Evolutionary conservation across 2,113 vertebrate genomes (phyloP), one percentile per base, ranked within the genome.

Genomic region (Phocoena sinus): DNA sequence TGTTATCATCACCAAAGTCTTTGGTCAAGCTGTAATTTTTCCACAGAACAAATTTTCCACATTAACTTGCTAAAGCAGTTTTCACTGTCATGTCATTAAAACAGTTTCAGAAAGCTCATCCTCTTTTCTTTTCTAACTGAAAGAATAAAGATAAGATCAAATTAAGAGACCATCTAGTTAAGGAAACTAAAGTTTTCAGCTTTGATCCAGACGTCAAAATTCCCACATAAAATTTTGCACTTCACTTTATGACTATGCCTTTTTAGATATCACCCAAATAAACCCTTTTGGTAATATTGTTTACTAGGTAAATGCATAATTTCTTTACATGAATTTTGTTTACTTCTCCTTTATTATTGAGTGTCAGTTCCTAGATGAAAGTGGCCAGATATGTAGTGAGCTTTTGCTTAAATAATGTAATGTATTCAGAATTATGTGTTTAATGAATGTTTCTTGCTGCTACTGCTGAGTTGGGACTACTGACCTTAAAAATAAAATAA

Each of bases 41-140:
- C 33, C 33, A 80, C 12, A 79, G 33, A 73, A 65, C 92, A 93
- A 76, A 58, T 92, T 96, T 94, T 71, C 73, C 25, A 53, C 20
- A 86, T 80, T 73, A 36, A 6, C 33, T 91, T 87, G 56, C 58
- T 81, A 60, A 74, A 58, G 21, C 33, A 56, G 23, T 89, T 94
- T 95, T 91, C 56, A 73, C 71, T 58, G 44, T 38, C 85, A 80
- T 85, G 31, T 70, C 41, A 58, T 80, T 95, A 94, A 93, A 94
- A 89, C 10, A 76, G 15, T 58, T 60, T 8, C 82, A 95, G 65
- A 71, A 71, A 89, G 5, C 36, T 89, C 17, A 47, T 62, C 5
- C 3, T 25, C n/a, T 68, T 70, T 97, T 85, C 18, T 63, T 84
- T 58, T 12, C 10, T 31, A 50, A 89, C 11, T 31, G 28, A 86